These are phyloP conservation scores for Amniataba percoides DNA, from an alignment of 2,797 vertebrate genomes.

Conservation along the genomic window DNA sequence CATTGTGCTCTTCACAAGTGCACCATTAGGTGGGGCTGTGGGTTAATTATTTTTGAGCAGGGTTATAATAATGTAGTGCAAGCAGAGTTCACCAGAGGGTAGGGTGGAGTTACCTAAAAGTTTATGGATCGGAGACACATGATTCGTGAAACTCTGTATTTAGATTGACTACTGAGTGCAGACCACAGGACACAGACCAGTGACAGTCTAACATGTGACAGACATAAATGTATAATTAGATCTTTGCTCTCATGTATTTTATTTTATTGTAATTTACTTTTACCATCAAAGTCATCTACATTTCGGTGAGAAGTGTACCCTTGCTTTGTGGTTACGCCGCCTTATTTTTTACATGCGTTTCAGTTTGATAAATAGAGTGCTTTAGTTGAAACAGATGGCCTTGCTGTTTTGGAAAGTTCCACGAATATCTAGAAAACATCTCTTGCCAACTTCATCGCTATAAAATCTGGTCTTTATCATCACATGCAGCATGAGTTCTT, in stretches of 20 bases:
- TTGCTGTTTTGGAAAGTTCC: slow-evolving; percentile 16
- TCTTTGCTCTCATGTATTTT: background rate
- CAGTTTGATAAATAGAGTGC: background rate
- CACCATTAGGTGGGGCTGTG: slow-evolving; percentile 73
- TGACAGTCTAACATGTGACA: background rate
- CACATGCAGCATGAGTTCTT: slow-evolving; percentile 10
- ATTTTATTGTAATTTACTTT: background rate
- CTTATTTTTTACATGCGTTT: background rate
- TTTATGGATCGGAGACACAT: slow-evolving; percentile 4
- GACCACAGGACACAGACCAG: background rate
- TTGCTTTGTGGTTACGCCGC: background rate
- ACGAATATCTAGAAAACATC: slow-evolving; percentile 9
- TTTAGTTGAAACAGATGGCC: background rate
- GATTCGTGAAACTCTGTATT: slow-evolving; percentile 7
- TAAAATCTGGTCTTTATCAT: slow-evolving; percentile 5
- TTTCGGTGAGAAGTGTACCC: background rate
- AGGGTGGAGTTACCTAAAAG: slow-evolving; percentile 14
- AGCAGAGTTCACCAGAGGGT: slow-evolving; percentile 40
- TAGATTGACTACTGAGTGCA: background rate
- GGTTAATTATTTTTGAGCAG: slow-evolving; percentile 6
- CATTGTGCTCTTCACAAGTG: slow-evolving; percentile 20
- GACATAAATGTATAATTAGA: background rate
- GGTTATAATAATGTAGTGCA: background rate
- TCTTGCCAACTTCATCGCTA: background rate
- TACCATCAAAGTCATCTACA: background rate